These are phyloP conservation scores for Antheraea mylitta DNA, from an alignment of 1,140 invertebrate species.

Conservation along the genomic window DNA sequence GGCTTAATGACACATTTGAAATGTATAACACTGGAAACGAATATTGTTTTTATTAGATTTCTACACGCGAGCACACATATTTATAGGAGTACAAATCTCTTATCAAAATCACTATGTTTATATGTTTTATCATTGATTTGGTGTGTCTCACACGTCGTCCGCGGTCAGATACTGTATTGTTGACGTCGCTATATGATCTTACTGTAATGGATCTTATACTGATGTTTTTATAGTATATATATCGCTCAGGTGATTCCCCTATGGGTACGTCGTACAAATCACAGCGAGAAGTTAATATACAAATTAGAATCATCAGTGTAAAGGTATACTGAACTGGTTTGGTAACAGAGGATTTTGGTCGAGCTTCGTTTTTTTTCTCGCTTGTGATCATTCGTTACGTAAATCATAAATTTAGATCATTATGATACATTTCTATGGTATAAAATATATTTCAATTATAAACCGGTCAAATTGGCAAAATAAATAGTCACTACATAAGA, in stretches of 20 bases:
- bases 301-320: background rate
- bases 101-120: background rate
- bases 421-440: background rate
- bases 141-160: background rate
- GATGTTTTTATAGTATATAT: conserved; percentile 37
- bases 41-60: conserved; percentile 1
- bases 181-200: conserved; percentile 18
- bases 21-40: background rate
- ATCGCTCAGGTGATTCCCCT: conserved; percentile 45
- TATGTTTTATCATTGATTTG: conserved; percentile 2
- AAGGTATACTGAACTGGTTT: conserved; percentile 10
- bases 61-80: background rate
- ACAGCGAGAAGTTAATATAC: conserved; percentile 11
- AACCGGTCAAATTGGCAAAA: too few relatives aligned
- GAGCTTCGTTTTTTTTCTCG: background rate
- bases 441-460: too few relatives aligned
- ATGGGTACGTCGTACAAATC: conserved; percentile 6
- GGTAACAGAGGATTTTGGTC: background rate
- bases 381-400: background rate
- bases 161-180: conserved; percentile 11
- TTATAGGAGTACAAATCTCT: background rate
- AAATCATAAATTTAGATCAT: background rate
- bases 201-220: conserved; percentile 14
- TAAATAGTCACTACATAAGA: too few relatives aligned
- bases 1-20: background rate